Evolutionary conservation across 2,797 vertebrate genomes (phyloP), one percentile per base, ranked within the genome.

Genomic region (Bryconaethiops microstoma): DNA sequence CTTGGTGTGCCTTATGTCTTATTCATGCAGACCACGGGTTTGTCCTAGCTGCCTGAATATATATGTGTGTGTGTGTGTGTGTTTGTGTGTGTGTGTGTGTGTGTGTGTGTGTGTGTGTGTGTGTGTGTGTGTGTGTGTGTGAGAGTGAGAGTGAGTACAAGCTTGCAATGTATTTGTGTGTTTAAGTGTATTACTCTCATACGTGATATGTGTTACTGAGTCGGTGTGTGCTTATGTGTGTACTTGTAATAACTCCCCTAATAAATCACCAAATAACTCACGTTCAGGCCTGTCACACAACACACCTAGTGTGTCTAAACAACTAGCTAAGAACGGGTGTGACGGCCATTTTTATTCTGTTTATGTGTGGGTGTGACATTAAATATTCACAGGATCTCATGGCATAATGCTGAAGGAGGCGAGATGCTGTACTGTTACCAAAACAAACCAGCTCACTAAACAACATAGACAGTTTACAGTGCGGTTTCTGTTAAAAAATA

Each of bases 1-100:
- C 79, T 85, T 77, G 52, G 77, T 76, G 25, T 76, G n/a, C 73
- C 57, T 69, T 68, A 74, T 77, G 79, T 76, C 76, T 84, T 86
- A 86, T 83, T 85, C 69, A 85, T 78, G 40, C 29, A 29, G 29
- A 19, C 48, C 5, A 55, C 73, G 25, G 73, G 48, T 83, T 79
- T 83, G 48, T 69, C 48, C n/a, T 2, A 7, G 25, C 40, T 62
- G 19, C 21, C 48, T 21, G 19, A 25, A 42, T 74, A 13, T 48
- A 45, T 35, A 42, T 73, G 21, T 52, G 4, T 23, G 23, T 29
- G 19, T 76, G 35, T 4, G 35, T 4, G 2, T 35, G 35, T 35
- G 35, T 35, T 2, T 35, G 29, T 35, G 2, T 35, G 35, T 35
- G 35, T 35, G 1, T 29, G 1, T 29, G 29, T 29, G 29, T 29